Conservation (phyloP, 35 echinoderm and acorn worm genomes). For the Apostichopus californicus region DNA sequence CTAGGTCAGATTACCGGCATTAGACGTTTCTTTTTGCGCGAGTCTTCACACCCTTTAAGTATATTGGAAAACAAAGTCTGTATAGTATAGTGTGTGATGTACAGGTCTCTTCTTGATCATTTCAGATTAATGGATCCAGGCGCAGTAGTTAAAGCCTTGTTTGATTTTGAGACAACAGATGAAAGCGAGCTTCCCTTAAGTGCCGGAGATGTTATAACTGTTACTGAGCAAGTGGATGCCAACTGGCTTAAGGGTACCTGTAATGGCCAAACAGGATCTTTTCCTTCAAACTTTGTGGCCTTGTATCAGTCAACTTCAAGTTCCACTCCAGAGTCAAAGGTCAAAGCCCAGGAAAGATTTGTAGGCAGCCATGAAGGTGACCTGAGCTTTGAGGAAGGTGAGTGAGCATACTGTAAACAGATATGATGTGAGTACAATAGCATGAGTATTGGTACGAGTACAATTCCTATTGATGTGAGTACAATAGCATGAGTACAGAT, state of each 20-base stretch:
- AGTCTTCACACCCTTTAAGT: too few species aligned
- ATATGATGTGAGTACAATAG: too few species aligned
- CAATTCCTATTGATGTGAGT: too few species aligned
- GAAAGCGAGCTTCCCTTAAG: constrained; percentile 70
- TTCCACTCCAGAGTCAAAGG: background rate
- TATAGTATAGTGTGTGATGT: too few species aligned
- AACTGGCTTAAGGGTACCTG: constrained; percentile 85
- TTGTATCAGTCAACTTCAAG: background rate
- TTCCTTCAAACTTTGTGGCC: constrained; percentile 89
- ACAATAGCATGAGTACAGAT: too few species aligned
- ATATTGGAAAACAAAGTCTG: too few species aligned
- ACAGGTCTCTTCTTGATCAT: background rate
- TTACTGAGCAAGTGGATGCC: constrained; percentile 71
- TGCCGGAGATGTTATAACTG: constrained; percentile 71
- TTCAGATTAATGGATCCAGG: constrained; percentile 84
- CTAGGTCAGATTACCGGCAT: too few species aligned
- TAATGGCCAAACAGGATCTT: constrained; percentile 69
- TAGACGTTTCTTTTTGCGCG: too few species aligned
- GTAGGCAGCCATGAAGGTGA: constrained; percentile 64
- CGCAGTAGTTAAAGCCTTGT: constrained; percentile 68
- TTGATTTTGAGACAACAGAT: constrained; percentile 84
- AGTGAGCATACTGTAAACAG: background rate
- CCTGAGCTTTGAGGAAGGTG: constrained; percentile 81
- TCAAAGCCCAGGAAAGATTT: constrained; percentile 77
- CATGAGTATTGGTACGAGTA: too few species aligned